A percentile compares a stretch with the other conserved stretches of the same genome.
Evolutionary conservation across 2,888 invertebrate genomes (phyloP).

Genomic region (Drosophila falleni): DNA sequence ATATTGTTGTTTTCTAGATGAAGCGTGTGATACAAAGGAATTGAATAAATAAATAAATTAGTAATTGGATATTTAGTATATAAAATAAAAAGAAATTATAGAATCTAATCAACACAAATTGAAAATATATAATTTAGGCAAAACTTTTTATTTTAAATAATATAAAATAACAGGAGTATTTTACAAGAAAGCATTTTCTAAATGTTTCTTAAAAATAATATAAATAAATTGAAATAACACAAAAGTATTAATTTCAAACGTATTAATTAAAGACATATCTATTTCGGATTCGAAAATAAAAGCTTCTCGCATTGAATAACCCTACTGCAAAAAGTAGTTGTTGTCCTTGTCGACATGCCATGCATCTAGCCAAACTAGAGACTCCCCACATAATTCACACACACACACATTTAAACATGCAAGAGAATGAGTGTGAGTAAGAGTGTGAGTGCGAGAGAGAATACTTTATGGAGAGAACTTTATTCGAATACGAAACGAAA

Average conservation of each 20-base stretch:
- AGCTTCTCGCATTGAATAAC: constrained; percentile 27
- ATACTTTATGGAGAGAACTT: constrained; percentile 42
- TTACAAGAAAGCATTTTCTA: no score
- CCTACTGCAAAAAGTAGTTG: constrained; percentile 26
- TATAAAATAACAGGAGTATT: no score
- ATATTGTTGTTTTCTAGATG: not conserved
- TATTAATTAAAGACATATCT: no score
- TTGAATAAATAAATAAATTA: no score
- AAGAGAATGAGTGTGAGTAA: constrained; percentile 10
- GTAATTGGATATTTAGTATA: no score
- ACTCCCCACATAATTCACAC: constrained; percentile 8
- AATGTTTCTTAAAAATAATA: no score
- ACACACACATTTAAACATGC: not conserved
- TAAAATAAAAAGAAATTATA: no score
- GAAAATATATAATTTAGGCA: no score
- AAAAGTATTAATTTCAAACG: not conserved
- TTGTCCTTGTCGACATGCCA: constrained; percentile 14
- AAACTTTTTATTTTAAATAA: no score
- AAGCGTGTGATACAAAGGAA: not conserved
- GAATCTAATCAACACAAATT: no score
- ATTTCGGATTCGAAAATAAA: not conserved
- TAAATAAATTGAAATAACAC: not conserved
- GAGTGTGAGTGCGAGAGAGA: constrained; percentile 16
- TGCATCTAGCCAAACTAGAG: constrained; percentile 26
- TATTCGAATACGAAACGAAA: constrained; percentile 30